Evolutionary conservation across 2,888 invertebrate genomes (phyloP), one percentile per base, ranked within the genome.

Genomic region (Hydraecia micacea): DNA sequence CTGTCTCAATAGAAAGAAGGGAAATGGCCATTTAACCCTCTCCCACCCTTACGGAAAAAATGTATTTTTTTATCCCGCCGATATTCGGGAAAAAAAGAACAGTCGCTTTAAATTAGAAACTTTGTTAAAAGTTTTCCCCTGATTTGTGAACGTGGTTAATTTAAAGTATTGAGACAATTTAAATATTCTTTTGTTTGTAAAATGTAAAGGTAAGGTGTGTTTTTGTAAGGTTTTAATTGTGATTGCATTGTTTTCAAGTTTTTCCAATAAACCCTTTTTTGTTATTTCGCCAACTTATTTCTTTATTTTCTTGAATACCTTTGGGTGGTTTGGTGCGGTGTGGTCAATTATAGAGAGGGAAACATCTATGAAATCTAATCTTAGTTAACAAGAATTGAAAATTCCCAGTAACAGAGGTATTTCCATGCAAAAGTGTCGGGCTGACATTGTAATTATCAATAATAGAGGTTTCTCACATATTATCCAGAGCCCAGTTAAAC

Each of bases 1-100:
- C 94, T 93, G 93, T 93, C 92, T 89, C 90, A 88, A 90, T 90
- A 92, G 92, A 84, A 92, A 93, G 92, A 90, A 90, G 93, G 92
- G 91, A 94, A 94, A 93, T 93, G 89, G 92, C 91, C 93, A 87
- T 91, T 93, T 93, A 93, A 94, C 94, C 94, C 94, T 91, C 92
- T 92, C 93, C 87, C 79, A 90, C 92, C 93, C 90, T 80, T 77
- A 77, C 79, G 88, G 88, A 91, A 93, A 89, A 92, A 93, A 93
- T 91, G 89, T 91, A 89, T 90, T 89, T 89, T 93, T 90, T 90
- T 90, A 89, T 87, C 89, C 91, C 92, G 92, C 86, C 88, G 89
- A 91, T 92, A 90, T 91, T 85, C 80, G 81, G 32, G 39, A 62
- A 86, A 88, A 32, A 88, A 81, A 75, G 81, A 83, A 87, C 75